phyloP scores from a whole-genome alignment of 1,140 invertebrate species.

The Ips typographus region DNA sequence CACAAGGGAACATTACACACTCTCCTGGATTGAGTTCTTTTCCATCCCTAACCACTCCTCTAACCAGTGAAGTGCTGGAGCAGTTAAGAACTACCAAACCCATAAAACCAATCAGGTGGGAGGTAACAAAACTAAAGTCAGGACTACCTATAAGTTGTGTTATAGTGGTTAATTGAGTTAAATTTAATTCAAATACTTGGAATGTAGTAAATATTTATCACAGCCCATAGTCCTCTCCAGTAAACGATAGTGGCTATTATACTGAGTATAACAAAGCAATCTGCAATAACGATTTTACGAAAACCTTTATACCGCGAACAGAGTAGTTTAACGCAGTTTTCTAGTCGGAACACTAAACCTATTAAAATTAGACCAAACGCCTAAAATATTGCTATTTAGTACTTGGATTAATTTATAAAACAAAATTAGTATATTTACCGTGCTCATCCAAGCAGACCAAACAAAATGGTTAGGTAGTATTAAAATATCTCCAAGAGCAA shows the following conservation, averaged over 20 bases:
- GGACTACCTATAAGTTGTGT: slow-evolving; percentile 57
- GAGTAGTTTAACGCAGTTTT: slow-evolving; percentile 68
- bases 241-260: slow-evolving; percentile 81
- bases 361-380: slow-evolving; percentile 72
- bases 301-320: slow-evolving; percentile 66
- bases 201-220: slow-evolving; percentile 74
- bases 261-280: slow-evolving; percentile 72
- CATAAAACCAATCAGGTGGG: slow-evolving; percentile 69
- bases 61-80: slow-evolving; percentile 77
- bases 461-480: slow-evolving; percentile 27
- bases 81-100: slow-evolving; percentile 75
- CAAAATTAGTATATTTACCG: slow-evolving; percentile 13
- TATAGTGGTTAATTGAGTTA: background rate
- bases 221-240: slow-evolving; percentile 81
- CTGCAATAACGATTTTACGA: slow-evolving; percentile 65
- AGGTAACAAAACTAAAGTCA: slow-evolving; percentile 73
- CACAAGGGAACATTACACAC: slow-evolving; percentile 77
- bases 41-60: slow-evolving; percentile 80
- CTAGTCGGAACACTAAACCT: slow-evolving; percentile 69
- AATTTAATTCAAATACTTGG: slow-evolving; percentile 57
- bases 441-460: slow-evolving; percentile 22
- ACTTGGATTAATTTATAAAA: background rate
- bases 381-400: slow-evolving; percentile 53
- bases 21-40: slow-evolving; percentile 71
- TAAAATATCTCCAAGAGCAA: slow-evolving; percentile 12